phyloP scores from a whole-genome alignment of 2,113 vertebrate species.

The Coracopsis vasa region DNA sequence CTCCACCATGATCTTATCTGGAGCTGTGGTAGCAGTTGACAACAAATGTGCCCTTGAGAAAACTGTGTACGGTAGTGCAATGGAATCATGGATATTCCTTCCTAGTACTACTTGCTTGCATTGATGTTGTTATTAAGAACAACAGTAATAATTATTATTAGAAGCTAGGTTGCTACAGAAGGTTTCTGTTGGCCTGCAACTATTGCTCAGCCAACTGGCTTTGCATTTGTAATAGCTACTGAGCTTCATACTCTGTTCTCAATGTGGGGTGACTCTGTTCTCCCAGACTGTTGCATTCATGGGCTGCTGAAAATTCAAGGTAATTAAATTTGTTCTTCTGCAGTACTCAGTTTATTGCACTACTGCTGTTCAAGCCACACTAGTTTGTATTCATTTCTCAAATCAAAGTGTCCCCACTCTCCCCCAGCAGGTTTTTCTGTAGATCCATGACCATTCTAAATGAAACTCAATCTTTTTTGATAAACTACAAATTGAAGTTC shows the following conservation, averaged over 20 bases:
- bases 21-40: conserved; percentile 60
- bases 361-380: background rate
- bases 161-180: conserved; percentile 2
- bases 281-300: background rate
- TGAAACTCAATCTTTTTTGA: background rate
- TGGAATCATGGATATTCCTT: background rate
- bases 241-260: background rate
- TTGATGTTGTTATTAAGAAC: conserved; percentile 16
- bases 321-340: conserved; percentile 26
- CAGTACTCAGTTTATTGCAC: background rate
- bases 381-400: background rate
- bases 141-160: background rate
- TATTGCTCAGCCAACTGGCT: background rate
- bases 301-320: conserved; percentile 28
- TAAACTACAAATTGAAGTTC: background rate
- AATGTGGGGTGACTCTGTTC: background rate
- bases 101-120: background rate
- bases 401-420: background rate
- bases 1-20: conserved; percentile 66
- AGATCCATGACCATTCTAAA: background rate
- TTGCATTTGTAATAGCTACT: background rate
- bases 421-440: background rate
- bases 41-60: conserved; percentile 74
- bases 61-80: background rate
- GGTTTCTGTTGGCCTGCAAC: conserved; percentile 40